Evolutionary conservation across 2,113 vertebrate species (phyloP), one percentile per base, ranked within the genome.

Genomic region (Tinamus guttatus): DNA sequence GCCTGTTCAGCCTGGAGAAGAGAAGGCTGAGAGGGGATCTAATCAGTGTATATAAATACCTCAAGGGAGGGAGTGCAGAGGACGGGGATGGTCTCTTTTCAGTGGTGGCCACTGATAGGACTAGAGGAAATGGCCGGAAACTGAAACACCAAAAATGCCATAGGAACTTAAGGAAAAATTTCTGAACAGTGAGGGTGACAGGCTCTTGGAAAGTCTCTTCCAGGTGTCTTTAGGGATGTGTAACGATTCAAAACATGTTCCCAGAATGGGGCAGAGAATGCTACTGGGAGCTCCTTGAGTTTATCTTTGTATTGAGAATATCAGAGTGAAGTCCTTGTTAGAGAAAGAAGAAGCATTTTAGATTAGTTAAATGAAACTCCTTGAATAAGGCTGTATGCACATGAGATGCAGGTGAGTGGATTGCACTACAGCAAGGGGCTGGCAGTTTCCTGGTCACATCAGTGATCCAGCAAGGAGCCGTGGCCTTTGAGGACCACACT

Each of bases 251-350:
- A n/a, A n/a, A n/a, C n/a, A n/a, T n/a, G n/a, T 86, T 87, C 41
- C 25, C 38, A 52, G 36, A 84, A 51, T 28, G 47, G 58, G 47
- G 18, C 41, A 87, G 18, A 71, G 40, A 76, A 88, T n/a, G 56
- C 8, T 84, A 41, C 24, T 18, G 67, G 85, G 52, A 89, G 47
- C 45, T 92, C 54, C 70, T 51, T 49, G 27, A 59, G 15, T 87
- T 90, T 88, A 82, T 86, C 94, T 92, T 81, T 27, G 11, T 75
- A 38, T 60, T 86, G 51, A 43, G 65, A 92, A 75, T 38, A 92
- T 22, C 60, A 92, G 73, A 78, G 17, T 75, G 56, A 86, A 92
- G 65, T 38, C 38, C 15, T 85, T 91, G 13, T 71, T 64, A 81
- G 68, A 67, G 60, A 54, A 49, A 69, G 28, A 80, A 73, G 71